A percentile compares a stretch with the other conserved stretches of the same genome.
Conservation (phyloP, 2,113 vertebrate species). For the Megaceryle maxima region DNA sequence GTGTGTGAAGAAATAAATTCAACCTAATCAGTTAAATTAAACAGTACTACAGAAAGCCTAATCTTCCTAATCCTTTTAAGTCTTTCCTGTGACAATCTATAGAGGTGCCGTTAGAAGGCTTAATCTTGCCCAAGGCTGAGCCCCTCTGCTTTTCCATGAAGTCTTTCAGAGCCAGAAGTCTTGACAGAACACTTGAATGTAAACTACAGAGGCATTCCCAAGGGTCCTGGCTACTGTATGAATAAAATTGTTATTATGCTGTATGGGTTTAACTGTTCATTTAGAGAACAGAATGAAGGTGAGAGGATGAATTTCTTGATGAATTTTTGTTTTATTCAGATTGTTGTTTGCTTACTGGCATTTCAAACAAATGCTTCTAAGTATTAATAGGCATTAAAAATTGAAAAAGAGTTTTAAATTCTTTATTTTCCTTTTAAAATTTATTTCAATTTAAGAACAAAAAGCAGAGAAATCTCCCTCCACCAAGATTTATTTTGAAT, state of each 20-base stretch:
- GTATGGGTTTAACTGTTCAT: background rate
- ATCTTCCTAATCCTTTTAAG: background rate
- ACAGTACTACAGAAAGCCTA: background rate
- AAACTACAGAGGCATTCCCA: background rate
- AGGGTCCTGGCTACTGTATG: background rate
- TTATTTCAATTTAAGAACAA: background rate
- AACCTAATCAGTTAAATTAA: background rate
- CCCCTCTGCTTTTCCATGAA: background rate
- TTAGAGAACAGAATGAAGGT: background rate
- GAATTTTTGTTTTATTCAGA: background rate
- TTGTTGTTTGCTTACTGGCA: background rate
- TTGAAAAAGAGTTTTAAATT: background rate
- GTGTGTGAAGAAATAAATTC: background rate
- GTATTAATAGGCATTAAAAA: background rate
- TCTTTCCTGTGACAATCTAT: background rate
- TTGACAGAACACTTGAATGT: background rate
- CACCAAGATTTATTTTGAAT: background rate
- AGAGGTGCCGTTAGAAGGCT: background rate
- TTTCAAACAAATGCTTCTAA: background rate
- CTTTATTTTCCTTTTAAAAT: background rate
- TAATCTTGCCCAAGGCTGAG: background rate
- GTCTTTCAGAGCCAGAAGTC: background rate
- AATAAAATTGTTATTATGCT: background rate
- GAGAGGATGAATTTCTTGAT: background rate
- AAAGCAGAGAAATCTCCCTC: background rate